Evolutionary conservation across 2,797 vertebrate genomes (phyloP).

Genomic region (Brachyrhaphis roseni): DNA sequence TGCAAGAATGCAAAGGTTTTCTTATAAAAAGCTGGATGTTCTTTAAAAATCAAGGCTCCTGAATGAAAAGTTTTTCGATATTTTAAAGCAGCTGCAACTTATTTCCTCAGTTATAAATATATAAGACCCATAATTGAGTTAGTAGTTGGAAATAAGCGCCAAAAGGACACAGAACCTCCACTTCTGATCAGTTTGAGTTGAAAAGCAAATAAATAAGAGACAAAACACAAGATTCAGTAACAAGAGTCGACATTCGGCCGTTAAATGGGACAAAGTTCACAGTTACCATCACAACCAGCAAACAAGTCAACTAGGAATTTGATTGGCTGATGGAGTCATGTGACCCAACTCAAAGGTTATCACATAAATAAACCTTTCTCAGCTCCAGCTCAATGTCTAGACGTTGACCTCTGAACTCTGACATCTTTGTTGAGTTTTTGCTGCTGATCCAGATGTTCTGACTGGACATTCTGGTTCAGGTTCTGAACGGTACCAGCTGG

Average conservation of each 20-base stretch:
- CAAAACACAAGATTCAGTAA: neutral
- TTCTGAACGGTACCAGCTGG: no score
- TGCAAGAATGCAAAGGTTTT: neutral
- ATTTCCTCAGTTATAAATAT: neutral
- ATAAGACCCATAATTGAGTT: neutral
- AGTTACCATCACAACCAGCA: neutral
- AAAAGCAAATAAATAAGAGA: neutral
- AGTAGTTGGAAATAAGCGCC: neutral
- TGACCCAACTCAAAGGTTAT: neutral
- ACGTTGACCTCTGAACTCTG: no score
- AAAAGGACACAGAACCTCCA: neutral
- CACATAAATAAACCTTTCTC: no score
- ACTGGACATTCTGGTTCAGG: no score
- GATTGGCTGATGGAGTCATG: neutral
- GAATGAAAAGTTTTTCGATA: neutral
- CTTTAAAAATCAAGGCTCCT: neutral
- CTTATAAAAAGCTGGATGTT: neutral
- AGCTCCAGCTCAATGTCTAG: neutral
- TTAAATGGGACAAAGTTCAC: neutral
- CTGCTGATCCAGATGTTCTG: no score
- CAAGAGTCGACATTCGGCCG: neutral
- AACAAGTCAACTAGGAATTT: neutral
- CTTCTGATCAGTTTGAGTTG: neutral
- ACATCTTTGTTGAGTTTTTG: neutral
- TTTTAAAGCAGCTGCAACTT: neutral